Percentiles rank a stretch among this genome's conserved stretches.
Evolutionary conservation across 2,888 invertebrate genomes (phyloP).

Genomic region (Nebria brevicollis): DNA sequence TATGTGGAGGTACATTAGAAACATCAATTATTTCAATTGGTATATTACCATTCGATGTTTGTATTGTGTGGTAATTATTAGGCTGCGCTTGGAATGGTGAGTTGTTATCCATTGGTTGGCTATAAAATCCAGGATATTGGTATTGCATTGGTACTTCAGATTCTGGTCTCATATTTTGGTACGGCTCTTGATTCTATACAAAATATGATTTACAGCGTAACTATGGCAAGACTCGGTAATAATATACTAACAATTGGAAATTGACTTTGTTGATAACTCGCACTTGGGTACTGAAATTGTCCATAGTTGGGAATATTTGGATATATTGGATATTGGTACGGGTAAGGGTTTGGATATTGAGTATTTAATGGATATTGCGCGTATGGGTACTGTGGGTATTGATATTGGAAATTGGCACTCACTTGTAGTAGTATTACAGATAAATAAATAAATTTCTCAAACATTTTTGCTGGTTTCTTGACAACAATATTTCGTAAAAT

Average conservation of each 20-base stretch:
- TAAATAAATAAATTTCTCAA: background rate
- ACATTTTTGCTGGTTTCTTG: background rate
- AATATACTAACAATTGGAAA: background rate
- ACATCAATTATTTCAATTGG: constrained; percentile 1
- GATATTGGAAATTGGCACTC: background rate
- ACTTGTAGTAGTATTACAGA: background rate
- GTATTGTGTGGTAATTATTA: background rate
- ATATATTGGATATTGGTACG: background rate
- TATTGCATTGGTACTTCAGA: background rate
- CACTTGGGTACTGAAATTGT: background rate
- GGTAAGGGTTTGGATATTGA: background rate
- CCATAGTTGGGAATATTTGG: background rate
- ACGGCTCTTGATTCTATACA: background rate
- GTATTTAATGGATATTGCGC: background rate
- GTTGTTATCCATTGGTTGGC: background rate
- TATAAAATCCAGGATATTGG: background rate
- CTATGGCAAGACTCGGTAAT: background rate
- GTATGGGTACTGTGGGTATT: background rate
- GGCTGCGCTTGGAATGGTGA: background rate
- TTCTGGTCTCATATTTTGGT: background rate
- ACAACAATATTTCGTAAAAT: background rate
- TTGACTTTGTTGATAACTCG: background rate
- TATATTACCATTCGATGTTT: background rate
- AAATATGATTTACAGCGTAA: background rate
- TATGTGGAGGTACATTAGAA: background rate